Base-by-base conservation (phyloP, 2,888 invertebrate species). In the Synanthedon myopaeformis region DNA sequence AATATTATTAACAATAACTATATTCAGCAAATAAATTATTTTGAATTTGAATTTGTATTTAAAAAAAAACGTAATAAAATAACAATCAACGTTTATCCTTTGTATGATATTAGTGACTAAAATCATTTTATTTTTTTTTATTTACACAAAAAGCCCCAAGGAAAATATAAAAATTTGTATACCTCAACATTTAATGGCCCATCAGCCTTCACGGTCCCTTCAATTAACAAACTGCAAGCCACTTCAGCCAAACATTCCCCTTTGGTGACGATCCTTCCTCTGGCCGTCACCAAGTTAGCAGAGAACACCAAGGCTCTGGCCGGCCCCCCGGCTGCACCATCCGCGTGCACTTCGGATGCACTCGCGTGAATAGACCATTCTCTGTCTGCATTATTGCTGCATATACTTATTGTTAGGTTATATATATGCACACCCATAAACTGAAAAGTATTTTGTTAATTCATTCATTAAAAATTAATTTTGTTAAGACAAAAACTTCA, bases 161-260 rank as follows among this genome's bases (percentile, higher is more conserved):
- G 3, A 23, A 23, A 23, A 5, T 42, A 42, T 6, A n/a, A 42
- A 42, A 42, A n/a, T 4, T 45, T n/a, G 51, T 54, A 59, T 78
- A 94, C 94, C 89, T 95, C 94, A 49, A 95, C 92, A 61, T 94
- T 93, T n/a, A 95, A 79, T n/a, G 94, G 94, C 3, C 93, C 94
- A 65, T 94, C 93, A 5, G 94, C 94, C 61, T 93, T 91, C 10
- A 96, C 87, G 1, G 93, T 93, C 0, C 94, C 93, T 74, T 95
- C 95, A 57, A 94, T 79, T 1, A 92, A 88, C 45, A 95, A 89
- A 52, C 92, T 92, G 64, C 94, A 94, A 51, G 91, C 90, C 2
- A 93, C 88, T 70, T 94, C 93, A 0, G 91, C 93, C 51, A 95
- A 79, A 62, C 92, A 91, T 6, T 92, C 91, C n/a, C 87, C 67